Evolutionary conservation across 2,888 invertebrate genomes (phyloP).

Genomic region (Thecophora atra): DNA sequence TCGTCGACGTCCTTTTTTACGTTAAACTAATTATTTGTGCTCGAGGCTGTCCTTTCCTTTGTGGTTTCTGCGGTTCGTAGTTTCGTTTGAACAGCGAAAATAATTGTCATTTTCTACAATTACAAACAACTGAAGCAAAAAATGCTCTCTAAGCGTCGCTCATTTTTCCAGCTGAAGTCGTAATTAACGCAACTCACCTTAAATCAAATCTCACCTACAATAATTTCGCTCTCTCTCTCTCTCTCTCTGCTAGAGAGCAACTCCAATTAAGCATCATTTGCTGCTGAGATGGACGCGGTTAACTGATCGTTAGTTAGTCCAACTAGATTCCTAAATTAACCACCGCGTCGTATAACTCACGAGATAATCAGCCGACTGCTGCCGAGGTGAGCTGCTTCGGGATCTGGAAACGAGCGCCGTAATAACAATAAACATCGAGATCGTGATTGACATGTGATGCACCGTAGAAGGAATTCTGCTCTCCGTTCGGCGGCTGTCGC

Average conservation of each 20-base stretch:
- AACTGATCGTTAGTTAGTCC: slow-evolving; percentile 47
- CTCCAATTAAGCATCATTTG: slow-evolving; percentile 24
- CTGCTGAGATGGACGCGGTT: slow-evolving; percentile 13
- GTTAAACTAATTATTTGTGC: slow-evolving; percentile 47
- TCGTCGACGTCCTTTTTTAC: slow-evolving; percentile 26
- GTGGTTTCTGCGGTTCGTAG: slow-evolving; percentile 2
- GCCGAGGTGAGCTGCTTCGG: slow-evolving; percentile 11
- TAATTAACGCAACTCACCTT: not conserved
- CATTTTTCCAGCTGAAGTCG: too few relatives aligned
- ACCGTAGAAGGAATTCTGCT: not conserved
- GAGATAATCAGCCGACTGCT: slow-evolving; percentile 48
- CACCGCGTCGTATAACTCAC: slow-evolving; percentile 49
- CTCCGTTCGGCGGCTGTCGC: not conserved
- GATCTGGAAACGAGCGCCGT: slow-evolving; percentile 35
- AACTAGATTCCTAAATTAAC: slow-evolving; percentile 49
- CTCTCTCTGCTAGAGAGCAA: too few relatives aligned
- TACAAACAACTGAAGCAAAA: too few relatives aligned
- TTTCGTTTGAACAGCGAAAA: too few relatives aligned
- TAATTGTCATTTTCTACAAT: too few relatives aligned
- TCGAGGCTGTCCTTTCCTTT: slow-evolving; percentile 23
- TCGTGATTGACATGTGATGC: slow-evolving; percentile 50
- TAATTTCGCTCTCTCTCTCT: too few relatives aligned
- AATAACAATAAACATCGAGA: slow-evolving; percentile 48
- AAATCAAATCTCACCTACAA: not conserved
- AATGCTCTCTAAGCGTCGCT: too few relatives aligned